Percentiles rank a stretch among this genome's conserved stretches.
These are phyloP conservation scores for Rotaria magnacalcarata DNA, from an alignment of 2,888 invertebrate genomes.

Conservation along the genomic window DNA sequence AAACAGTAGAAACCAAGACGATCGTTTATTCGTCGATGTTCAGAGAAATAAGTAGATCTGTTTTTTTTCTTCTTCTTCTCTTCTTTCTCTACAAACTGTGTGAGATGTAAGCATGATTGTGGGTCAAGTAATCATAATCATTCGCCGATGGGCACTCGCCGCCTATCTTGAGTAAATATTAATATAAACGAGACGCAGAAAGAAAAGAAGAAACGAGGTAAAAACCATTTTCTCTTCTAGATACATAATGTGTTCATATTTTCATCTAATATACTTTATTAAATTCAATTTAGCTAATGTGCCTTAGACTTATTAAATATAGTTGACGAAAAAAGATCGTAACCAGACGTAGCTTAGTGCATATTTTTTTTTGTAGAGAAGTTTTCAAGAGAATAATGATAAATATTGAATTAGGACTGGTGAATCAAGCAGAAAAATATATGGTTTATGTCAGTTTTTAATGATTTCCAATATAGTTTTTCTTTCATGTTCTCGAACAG, in stretches of 20 bases:
- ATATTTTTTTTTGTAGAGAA: too few relatives aligned
- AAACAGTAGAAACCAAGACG: background rate
- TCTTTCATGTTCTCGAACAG: too few relatives aligned
- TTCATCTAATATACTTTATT: background rate
- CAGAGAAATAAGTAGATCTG: background rate
- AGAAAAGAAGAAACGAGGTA: background rate
- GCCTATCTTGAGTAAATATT: conserved; percentile 21
- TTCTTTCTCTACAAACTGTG: too few relatives aligned
- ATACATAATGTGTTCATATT: background rate
- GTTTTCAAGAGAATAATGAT: too few relatives aligned
- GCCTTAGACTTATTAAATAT: too few relatives aligned
- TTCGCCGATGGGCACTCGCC: conserved; percentile 4
- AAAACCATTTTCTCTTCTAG: background rate
- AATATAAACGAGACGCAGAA: background rate
- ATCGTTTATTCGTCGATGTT: background rate
- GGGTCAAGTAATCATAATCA: conserved; percentile 24
- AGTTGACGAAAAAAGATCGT: too few relatives aligned
- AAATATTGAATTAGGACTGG: background rate
- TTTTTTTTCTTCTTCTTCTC: background rate
- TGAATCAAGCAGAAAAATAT: background rate
- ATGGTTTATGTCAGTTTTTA: conserved; percentile 1
- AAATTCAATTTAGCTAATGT: background rate
- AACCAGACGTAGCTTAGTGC: too few relatives aligned
- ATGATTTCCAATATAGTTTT: too few relatives aligned
- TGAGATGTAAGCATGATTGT: background rate